Evolutionary conservation across 2,113 vertebrate species (phyloP).

Genomic region (Myiozetetes cayanensis): DNA sequence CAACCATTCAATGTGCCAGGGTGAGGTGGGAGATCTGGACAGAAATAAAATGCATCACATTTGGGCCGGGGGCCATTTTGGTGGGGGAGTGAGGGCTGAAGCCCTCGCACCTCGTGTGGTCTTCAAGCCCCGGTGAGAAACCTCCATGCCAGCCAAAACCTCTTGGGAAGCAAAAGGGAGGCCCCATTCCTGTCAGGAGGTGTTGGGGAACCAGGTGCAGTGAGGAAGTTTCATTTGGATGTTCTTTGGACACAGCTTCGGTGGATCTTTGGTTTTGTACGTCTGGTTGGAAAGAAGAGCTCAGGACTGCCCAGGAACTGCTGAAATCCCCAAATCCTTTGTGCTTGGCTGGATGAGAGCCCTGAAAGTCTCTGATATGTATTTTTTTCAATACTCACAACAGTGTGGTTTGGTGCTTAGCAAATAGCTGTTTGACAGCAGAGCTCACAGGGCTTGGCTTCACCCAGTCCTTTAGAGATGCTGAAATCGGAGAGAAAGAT

Average conservation of each 20-base stretch:
- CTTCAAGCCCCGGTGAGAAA: not conserved
- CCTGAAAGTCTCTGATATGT: not conserved
- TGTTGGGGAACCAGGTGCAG: accelerated
- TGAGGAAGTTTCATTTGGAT: not conserved
- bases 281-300: not conserved
- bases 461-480: not conserved
- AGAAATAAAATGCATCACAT: not conserved
- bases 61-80: not conserved
- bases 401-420: not conserved
- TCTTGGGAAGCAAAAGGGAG: not conserved
- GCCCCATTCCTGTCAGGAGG: not conserved
- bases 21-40: not conserved
- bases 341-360: not conserved
- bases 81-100: not conserved
- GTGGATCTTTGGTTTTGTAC: not conserved
- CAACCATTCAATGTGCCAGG: not conserved
- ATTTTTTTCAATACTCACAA: slow-evolving; percentile 18
- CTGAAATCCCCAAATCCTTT: not conserved
- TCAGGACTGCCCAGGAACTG: not conserved
- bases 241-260: not conserved
- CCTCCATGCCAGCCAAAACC: not conserved
- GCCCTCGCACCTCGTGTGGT: accelerated
- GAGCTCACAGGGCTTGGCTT: not conserved
- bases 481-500: slow-evolving; percentile 1
- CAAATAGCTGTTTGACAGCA: not conserved